Evolutionary conservation across 1,140 invertebrate genomes (phyloP).

Genomic region (Cotesia glomerata): DNA sequence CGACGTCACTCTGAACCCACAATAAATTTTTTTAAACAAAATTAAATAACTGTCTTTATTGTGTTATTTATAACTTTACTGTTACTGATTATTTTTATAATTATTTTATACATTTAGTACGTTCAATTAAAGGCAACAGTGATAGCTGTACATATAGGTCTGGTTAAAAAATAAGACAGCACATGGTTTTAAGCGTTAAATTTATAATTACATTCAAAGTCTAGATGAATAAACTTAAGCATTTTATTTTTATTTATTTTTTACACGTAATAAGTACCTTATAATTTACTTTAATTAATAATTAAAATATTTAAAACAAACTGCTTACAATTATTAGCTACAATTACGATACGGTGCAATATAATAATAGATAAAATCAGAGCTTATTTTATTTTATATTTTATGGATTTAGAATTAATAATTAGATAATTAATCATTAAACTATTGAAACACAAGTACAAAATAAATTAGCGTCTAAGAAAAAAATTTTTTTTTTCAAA

Average conservation of each 20-base stretch:
- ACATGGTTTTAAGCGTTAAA: not conserved
- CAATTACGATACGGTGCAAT: no score
- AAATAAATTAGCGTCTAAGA: not conserved
- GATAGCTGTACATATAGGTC: constrained; percentile 5
- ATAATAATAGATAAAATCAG: no score
- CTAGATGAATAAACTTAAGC: not conserved
- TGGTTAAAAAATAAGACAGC: constrained; percentile 6
- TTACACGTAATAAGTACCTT: constrained; percentile 1
- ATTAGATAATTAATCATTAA: no score
- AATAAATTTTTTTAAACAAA: constrained; percentile 32
- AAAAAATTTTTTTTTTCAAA: not conserved
- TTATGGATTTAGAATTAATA: no score
- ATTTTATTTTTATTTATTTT: constrained; percentile 1
- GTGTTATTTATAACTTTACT: not conserved
- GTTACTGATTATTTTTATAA: not conserved
- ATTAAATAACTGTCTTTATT: not conserved
- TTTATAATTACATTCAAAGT: not conserved
- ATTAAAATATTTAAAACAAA: not conserved
- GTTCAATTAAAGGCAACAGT: constrained; percentile 8
- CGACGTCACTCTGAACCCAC: constrained; percentile 44
- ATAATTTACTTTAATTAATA: not conserved
- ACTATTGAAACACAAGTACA: not conserved
- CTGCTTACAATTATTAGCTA: no score
- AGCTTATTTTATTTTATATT: no score
- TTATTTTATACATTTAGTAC: not conserved